Base-by-base conservation (phyloP, 2,797 vertebrate species). In the Coreius guichenoti region DNA sequence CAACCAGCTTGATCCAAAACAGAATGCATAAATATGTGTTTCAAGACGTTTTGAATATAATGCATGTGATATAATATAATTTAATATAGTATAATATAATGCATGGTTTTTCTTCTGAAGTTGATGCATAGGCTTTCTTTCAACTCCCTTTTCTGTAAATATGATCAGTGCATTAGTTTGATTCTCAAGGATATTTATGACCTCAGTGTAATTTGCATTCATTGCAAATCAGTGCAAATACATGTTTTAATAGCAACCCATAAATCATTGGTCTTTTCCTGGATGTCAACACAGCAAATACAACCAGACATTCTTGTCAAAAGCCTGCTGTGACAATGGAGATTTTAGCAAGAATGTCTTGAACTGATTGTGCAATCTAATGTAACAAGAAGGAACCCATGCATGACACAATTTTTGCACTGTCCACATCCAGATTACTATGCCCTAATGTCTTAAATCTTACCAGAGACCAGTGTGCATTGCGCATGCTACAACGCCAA, bases 131-230 rank as follows among this genome's bases (percentile, higher is more conserved):
- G 8, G 63, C 76, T 82, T 73, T 70, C 75, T 47, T 65, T 87
- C 79, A 84, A 83, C 51, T 74, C 80, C 81, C 65, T 36, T 43
- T 63, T 78, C 81, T 72, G 83, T 89, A 81, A 31, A 19, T 23
- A 31, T 69, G 26, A 79, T 43, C 33, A 43, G 61, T n/a, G 58
- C 12, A 56, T 51, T 29, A 39, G 43, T 63, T 80, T 61, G 26
- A 77, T 43, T 68, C 80, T 82, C 86, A 91, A 91, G 87, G 87
- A 88, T 89, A 77, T 89, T 81, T 63, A 68, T 89, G 85, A 80
- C 8, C 70, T 86, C 84, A 86, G 82, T 83, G 47, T 83, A 86
- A 88, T 80, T 33, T 58, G 67, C 56, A 70, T 1, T 68, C 33
- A 73, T 21, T 29, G 6, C 16, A 13, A 33, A 75, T 70, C 80